These are phyloP conservation scores for Prietella phreatophila DNA, from an alignment of 2,113 vertebrate species.

Conservation along the genomic window DNA sequence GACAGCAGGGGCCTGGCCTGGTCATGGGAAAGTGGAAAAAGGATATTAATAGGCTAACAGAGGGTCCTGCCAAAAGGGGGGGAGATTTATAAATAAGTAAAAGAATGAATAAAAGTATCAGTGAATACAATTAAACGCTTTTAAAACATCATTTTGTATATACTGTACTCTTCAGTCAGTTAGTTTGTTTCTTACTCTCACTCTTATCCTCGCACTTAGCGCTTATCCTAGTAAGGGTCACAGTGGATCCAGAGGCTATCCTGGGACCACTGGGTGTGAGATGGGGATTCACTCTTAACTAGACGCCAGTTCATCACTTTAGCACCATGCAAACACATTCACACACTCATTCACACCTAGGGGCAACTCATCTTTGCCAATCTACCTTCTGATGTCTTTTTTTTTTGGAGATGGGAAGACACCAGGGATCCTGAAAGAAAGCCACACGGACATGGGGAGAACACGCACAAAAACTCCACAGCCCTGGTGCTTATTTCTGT, in stretches of 20 bases:
- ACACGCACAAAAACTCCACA: not conserved
- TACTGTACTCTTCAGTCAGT: not conserved
- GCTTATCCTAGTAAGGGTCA: not conserved
- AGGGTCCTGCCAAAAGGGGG: not conserved
- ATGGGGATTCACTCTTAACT: not conserved
- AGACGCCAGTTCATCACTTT: not conserved
- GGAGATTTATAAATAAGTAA: not conserved
- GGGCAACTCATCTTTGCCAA: not conserved
- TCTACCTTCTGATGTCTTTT: not conserved
- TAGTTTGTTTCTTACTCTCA: not conserved
- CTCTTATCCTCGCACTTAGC: not conserved
- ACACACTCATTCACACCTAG: not conserved
- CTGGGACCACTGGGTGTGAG: not conserved
- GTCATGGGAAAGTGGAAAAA: conserved; percentile 24
- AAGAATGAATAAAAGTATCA: not conserved
- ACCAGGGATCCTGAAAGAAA: not conserved
- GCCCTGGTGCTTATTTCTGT: not conserved
- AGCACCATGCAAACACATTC: not conserved
- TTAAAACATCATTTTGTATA: not conserved
- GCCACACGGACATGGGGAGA: not conserved
- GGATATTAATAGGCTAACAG: not conserved
- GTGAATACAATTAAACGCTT: not conserved
- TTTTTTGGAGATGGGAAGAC: not conserved
- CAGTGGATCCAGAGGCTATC: not conserved
- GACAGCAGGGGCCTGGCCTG: not conserved